Percentiles rank a stretch among this genome's conserved stretches.
These are phyloP conservation scores for Mustelus asterias DNA, from an alignment of 2,113 vertebrate species.

Conservation along the genomic window DNA sequence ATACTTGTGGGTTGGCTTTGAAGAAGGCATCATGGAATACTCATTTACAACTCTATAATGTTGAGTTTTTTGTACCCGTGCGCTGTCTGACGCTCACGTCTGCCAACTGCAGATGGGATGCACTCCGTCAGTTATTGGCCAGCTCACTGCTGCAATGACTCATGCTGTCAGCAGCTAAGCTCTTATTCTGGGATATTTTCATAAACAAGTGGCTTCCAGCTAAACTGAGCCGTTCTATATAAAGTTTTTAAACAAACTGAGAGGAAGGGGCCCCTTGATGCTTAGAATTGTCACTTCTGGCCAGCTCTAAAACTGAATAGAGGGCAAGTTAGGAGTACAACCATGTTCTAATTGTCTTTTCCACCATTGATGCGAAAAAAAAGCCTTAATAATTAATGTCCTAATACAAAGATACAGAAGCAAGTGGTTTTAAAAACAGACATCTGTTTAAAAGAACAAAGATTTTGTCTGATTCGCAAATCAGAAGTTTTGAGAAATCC, in stretches of 20 bases:
- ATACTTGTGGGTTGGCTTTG: background rate
- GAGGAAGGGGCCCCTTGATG: background rate
- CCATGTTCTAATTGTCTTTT: background rate
- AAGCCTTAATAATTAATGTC: background rate
- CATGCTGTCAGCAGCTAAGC: background rate
- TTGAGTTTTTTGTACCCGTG: background rate
- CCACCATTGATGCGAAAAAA: background rate
- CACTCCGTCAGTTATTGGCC: background rate
- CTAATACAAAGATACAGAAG: background rate
- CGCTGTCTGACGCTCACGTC: background rate
- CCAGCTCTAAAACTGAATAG: background rate
- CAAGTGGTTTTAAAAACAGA: background rate
- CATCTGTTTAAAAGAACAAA: background rate
- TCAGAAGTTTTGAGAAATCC: background rate
- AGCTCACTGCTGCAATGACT: background rate
- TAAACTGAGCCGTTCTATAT: background rate
- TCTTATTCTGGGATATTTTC: background rate
- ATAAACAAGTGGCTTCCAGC: background rate
- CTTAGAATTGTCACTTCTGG: background rate
- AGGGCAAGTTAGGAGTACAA: background rate
- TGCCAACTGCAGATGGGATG: background rate
- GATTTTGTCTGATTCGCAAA: background rate
- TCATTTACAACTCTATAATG: background rate
- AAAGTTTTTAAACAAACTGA: background rate
- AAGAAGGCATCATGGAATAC: background rate